Evolutionary conservation across 2,113 vertebrate genomes (phyloP).

Genomic region (Colaptes auratus): DNA sequence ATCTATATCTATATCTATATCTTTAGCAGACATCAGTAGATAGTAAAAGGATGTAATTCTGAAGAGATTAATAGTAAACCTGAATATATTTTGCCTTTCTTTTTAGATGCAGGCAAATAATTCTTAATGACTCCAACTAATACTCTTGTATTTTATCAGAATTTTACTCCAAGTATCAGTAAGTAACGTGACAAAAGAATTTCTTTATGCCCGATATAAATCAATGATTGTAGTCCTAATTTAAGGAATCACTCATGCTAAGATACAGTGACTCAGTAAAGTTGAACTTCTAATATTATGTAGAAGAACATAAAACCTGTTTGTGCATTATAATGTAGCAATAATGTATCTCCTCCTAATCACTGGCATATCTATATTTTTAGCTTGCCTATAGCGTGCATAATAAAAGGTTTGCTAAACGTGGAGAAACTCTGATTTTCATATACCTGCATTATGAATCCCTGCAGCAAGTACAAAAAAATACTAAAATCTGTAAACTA

Average conservation of each 20-base stretch:
- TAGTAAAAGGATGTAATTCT: not conserved
- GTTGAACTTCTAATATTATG: constrained; percentile 69
- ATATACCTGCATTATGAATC: constrained; percentile 60
- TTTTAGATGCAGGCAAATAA: constrained; percentile 39
- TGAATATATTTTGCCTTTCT: not conserved
- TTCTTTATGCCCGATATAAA: constrained; percentile 66
- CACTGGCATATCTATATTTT: constrained; percentile 62
- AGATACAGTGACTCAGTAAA: constrained; percentile 68
- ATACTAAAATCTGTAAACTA: not conserved
- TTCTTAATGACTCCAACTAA: constrained; percentile 48
- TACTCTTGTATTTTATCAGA: constrained; percentile 19
- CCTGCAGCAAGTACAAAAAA: constrained; percentile 61
- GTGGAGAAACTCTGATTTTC: constrained; percentile 66
- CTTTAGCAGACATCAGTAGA: not conserved
- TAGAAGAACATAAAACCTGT: constrained; percentile 76
- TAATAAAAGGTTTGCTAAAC: constrained; percentile 72
- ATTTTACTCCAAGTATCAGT: constrained; percentile 52
- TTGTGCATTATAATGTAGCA: constrained; percentile 70
- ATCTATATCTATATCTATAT: not conserved
- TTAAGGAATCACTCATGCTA: constrained; percentile 71
- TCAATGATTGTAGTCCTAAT: constrained; percentile 60
- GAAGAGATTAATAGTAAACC: constrained; percentile 40
- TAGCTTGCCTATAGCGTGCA: constrained; percentile 69
- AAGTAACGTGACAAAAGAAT: constrained; percentile 52
- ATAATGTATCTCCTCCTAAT: constrained; percentile 69